Base-by-base conservation (phyloP, 2,888 invertebrate genomes). In the Philaethria dido region DNA sequence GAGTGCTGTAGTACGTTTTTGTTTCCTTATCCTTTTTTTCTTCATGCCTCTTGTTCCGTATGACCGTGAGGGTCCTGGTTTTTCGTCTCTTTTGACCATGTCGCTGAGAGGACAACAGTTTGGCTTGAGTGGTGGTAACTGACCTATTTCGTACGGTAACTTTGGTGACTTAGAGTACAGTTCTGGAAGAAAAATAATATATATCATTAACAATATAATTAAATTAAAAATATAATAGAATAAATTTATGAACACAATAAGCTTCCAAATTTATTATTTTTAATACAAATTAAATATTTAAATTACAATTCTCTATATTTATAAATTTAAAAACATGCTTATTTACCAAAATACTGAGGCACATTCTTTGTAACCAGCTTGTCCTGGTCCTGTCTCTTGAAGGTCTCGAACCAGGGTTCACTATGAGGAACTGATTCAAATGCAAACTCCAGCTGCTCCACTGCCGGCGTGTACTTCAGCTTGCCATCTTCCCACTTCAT, bases 391-490 rank as follows among this genome's bases (percentile, higher is more conserved):
- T 97, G 96, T 0, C 97, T 93, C 72, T 94, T 93, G 80, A 96
- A 97, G 0, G 97, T 95, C 71, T 95, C 94, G 80, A 95, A 96
- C 97, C 97, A 97, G 0, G 96, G 94, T 79, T 97, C 96, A 22
- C 94, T 94, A 42, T 87, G 91, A 0, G 97, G 97, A 67, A 96
- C 92, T 16, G 93, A 93, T 84, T 97, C 97, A 81, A 97, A 97
- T 0, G 96, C 95, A 78, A 95, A 96, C 80, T 94, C 94, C 74
- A 95, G 88, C 76, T 94, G 94, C 70, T 95, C 94, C 54, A 95
- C 93, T 50, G 90, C 89, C 11, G 92, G 90, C 1, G 92, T 89
- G 69, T 92, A 92, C 72, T 89, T 88, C 16, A 93, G 74, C 63
- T 74, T 79, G 0, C 93, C 93, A 59, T 90, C 89, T 73, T 92